phyloP scores from a whole-genome alignment of 2,113 vertebrate species.

The Urocitellus parryii region DNA sequence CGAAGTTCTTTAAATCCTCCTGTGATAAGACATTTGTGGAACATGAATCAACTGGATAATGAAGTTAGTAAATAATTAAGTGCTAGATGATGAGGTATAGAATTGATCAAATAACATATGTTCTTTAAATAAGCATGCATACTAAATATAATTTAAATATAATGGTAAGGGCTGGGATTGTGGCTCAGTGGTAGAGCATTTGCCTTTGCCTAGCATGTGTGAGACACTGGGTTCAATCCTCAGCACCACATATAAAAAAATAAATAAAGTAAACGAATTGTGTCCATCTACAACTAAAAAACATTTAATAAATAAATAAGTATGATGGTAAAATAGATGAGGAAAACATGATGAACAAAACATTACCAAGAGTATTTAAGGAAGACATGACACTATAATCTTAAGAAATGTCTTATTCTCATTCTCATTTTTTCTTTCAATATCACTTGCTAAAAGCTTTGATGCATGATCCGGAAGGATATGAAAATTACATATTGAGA shows the following conservation, averaged over 20 bases:
- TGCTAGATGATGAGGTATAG: neutral
- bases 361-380: neutral
- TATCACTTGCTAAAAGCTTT: neutral
- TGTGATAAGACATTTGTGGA: neutral
- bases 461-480: neutral
- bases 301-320: neutral
- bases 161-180: too few species aligned
- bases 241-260: too few species aligned
- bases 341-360: neutral
- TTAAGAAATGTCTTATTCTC: neutral
- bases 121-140: neutral
- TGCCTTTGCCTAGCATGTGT: too few species aligned
- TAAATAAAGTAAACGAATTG: too few species aligned
- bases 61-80: constrained; percentile 25
- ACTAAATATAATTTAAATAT: too few species aligned
- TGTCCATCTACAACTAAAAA: too few species aligned
- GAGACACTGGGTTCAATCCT: too few species aligned
- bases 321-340: neutral
- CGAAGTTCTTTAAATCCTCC: neutral
- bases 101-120: neutral
- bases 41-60: constrained; percentile 16
- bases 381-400: neutral
- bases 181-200: too few species aligned
- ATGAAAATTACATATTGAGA: neutral
- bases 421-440: neutral